Evolutionary conservation across 1,140 invertebrate species (phyloP), one percentile per base, ranked within the genome.

Genomic region (Pachyrhynchus sulphureomaculatus): DNA sequence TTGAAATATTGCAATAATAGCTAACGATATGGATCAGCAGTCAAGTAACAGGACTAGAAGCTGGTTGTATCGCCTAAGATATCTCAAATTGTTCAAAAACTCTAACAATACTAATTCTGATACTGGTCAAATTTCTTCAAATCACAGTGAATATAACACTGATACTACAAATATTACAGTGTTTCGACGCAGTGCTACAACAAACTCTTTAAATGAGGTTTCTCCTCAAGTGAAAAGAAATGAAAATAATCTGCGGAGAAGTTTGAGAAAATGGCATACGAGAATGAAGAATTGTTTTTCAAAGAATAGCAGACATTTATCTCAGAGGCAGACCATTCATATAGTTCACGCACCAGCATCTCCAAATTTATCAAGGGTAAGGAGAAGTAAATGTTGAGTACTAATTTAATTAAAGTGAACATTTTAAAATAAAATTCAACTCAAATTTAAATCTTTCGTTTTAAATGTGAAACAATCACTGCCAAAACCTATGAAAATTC

Each of bases 201-300:
- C 39, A 42, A 17, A 15, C 12, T 42, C 34, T 15, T 13, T 37
- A 13, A 37, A 13, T 37, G 34, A 37, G 13, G 6, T 13, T 3
- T 37, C 39, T 4, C 39, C 39, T 18, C 15, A 21, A 20, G 9
- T 20, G 21, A 42, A 18, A 41, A 41, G 37, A 21, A 42, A 42
- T 42, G 39, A 42, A 15, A 42, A 17, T 21, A 18, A 42, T 21
- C 21, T 42, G 8, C 2, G 39, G 12, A 18, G 18, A 20, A 42
- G 39, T 10, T 20, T 42, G 17, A 42, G 39, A 20, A 42, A 42
- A 42, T 42, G 39, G 39, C 39, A 42, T 9, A 42, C 15, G 18
- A 42, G 39, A 20, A 42, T 42, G 39, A 42, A 42, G 21, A 42
- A 42, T 18, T 42, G 39, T 18, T 42, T 42, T 42, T 42, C 39